Conservation (phyloP, 2,888 invertebrate genomes). For the Helleia helle region DNA sequence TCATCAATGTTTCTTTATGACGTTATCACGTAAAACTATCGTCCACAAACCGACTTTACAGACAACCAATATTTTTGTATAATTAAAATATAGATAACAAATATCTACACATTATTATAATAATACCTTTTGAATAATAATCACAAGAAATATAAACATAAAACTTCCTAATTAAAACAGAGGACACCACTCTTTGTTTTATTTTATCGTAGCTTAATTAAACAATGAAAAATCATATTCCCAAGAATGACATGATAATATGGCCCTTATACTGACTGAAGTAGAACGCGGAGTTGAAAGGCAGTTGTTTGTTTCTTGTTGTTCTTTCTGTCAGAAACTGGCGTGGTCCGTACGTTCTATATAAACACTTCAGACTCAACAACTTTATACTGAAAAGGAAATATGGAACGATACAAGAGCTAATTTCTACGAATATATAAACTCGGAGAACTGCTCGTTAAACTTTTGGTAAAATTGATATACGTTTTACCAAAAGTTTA, state of each 20-base stretch:
- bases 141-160: background rate
- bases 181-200: background rate
- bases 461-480: background rate
- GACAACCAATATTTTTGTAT: no score
- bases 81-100: no score
- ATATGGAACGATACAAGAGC: slow-evolving; percentile 6
- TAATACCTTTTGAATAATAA: no score
- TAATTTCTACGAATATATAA: slow-evolving; percentile 6
- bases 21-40: no score
- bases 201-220: background rate
- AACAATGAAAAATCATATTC: background rate
- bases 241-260: background rate
- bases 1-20: no score
- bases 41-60: no score
- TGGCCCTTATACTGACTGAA: background rate
- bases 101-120: no score
- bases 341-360: background rate
- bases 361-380: slow-evolving; percentile 1
- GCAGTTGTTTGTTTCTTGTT: background rate
- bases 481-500: no score
- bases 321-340: background rate
- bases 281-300: background rate
- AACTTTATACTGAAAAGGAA: slow-evolving; percentile 2
- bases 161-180: background rate
- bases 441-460: background rate